These are phyloP conservation scores for Odontomachus brunneus DNA, from an alignment of 1,140 invertebrate genomes.

Conservation along the genomic window DNA sequence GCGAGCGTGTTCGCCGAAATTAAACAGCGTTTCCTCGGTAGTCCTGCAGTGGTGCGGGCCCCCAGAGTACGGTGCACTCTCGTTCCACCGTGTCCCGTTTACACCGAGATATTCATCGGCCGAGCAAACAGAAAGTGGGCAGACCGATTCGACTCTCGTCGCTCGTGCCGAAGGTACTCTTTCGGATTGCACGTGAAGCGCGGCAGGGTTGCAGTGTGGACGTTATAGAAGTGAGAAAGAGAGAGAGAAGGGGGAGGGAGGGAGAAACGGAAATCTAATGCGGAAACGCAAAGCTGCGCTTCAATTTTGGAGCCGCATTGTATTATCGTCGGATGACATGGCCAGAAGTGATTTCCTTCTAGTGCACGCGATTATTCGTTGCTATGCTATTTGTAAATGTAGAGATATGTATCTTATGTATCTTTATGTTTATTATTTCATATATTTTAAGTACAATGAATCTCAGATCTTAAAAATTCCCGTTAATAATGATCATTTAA, in stretches of 20 bases:
- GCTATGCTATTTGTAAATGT: not conserved
- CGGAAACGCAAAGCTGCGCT: slow-evolving; percentile 24
- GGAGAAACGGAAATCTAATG: slow-evolving; percentile 40
- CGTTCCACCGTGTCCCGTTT: slow-evolving; percentile 65
- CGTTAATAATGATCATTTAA: no score
- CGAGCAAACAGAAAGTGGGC: slow-evolving; percentile 69
- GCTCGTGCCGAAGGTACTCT: slow-evolving; percentile 33
- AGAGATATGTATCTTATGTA: not conserved
- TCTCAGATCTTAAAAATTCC: not conserved
- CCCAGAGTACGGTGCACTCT: slow-evolving; percentile 23
- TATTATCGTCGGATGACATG: slow-evolving; percentile 19
- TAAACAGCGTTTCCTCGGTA: slow-evolving; percentile 71
- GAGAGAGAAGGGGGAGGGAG: not conserved
- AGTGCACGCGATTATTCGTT: slow-evolving; percentile 3
- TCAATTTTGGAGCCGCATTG: slow-evolving; percentile 10
- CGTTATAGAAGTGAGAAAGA: slow-evolving; percentile 17
- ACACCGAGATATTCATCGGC: slow-evolving; percentile 73
- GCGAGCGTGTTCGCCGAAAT: slow-evolving; percentile 73
- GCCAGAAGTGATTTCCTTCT: slow-evolving; percentile 23
- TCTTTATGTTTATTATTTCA: no score
- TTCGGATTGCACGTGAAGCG: slow-evolving; percentile 32
- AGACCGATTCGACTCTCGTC: slow-evolving; percentile 48
- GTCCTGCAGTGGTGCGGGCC: not conserved
- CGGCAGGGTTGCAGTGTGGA: slow-evolving; percentile 1
- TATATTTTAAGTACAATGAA: not conserved